Percentiles rank a stretch among this genome's conserved stretches.
Conservation (phyloP, 2,113 vertebrate species). For the Nycticebus coucang region DNA sequence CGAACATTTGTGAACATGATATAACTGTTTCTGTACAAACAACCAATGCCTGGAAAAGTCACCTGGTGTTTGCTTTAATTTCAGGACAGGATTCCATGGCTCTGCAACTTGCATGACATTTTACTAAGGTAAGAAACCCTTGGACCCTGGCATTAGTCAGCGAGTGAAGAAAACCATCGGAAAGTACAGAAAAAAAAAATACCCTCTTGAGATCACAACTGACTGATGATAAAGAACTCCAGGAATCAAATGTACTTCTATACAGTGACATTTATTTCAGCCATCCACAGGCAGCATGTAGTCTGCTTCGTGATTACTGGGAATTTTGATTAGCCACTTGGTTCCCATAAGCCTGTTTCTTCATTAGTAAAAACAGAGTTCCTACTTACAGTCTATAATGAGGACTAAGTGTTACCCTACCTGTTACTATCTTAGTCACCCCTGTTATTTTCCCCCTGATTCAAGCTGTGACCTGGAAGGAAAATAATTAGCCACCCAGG, state of each 20-base stretch:
- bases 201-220: not conserved
- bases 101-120: constrained; percentile 89
- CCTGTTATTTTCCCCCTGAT: not conserved
- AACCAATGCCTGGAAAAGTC: not conserved
- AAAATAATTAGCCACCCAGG: not conserved
- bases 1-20: not conserved
- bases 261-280: not conserved
- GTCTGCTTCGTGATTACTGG: not conserved
- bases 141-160: not conserved
- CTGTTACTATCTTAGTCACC: not conserved
- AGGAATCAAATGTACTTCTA: not conserved
- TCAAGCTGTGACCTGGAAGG: not conserved
- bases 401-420: not conserved
- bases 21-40: not conserved
- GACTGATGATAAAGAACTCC: not conserved
- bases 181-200: not conserved
- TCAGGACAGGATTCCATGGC: constrained; percentile 95
- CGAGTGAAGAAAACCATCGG: not conserved
- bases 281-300: not conserved
- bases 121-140: constrained; percentile 87
- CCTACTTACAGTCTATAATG: not conserved
- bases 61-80: constrained; percentile 74
- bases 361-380: constrained; percentile 21
- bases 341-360: not conserved
- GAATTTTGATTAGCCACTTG: not conserved